Conservation (phyloP, 2,888 invertebrate species). For the Onchidella celtica region DNA sequence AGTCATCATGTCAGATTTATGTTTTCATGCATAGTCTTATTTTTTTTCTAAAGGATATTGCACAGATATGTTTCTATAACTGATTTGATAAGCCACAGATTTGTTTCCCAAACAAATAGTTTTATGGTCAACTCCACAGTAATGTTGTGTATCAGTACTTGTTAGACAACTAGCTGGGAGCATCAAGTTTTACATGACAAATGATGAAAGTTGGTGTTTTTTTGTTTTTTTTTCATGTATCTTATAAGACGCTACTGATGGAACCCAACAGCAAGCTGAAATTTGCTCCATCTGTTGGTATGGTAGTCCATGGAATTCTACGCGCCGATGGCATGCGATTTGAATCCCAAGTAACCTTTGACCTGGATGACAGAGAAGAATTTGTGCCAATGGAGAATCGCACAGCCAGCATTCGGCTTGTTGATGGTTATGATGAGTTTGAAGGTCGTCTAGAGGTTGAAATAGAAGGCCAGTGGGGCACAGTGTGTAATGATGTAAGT, state of each 20-base stretch:
- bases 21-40: too few species aligned
- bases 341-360: slow-evolving; percentile 55
- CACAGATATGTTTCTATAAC: too few species aligned
- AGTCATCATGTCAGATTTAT: too few species aligned
- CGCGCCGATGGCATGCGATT: slow-evolving; percentile 81
- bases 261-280: slow-evolving; percentile 92
- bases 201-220: too few species aligned
- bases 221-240: too few species aligned
- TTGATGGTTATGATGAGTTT: slow-evolving; percentile 89
- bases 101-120: too few species aligned
- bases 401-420: slow-evolving; percentile 86
- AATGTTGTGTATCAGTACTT: too few species aligned
- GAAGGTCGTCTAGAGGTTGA: slow-evolving; percentile 92
- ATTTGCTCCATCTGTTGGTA: slow-evolving; percentile 92
- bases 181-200: too few species aligned
- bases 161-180: too few species aligned
- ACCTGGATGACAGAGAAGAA: slow-evolving; percentile 57
- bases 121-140: too few species aligned
- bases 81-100: too few species aligned
- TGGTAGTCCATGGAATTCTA: slow-evolving; percentile 94
- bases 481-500: slow-evolving; percentile 90
- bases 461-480: slow-evolving; percentile 95
- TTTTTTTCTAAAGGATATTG: too few species aligned
- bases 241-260: slow-evolving; percentile 91
- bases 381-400: slow-evolving; percentile 67